These are phyloP conservation scores for Sylvilagus bachmani DNA, from an alignment of 2,113 vertebrate species.

Conservation along the genomic window DNA sequence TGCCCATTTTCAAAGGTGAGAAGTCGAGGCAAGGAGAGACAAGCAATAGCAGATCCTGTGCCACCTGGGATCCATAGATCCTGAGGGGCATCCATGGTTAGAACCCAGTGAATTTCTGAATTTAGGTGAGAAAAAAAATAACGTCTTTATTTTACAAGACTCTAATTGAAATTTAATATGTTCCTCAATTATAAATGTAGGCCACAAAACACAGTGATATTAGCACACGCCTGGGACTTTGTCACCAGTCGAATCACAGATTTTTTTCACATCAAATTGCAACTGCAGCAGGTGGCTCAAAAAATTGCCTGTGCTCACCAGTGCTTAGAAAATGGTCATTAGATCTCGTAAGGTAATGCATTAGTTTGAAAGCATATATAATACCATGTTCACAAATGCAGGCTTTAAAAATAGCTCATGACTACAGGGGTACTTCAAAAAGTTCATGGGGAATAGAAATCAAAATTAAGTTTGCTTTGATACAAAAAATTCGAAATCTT, in stretches of 20 bases:
- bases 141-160: neutral
- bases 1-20: neutral
- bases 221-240: neutral
- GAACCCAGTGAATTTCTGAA: neutral
- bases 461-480: too few species aligned
- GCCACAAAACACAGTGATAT: neutral
- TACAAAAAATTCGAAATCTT: too few species aligned
- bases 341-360: neutral
- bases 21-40: neutral
- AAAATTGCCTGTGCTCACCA: neutral
- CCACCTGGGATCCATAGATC: neutral
- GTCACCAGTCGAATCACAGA: neutral
- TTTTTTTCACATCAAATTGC: neutral
- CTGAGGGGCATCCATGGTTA: neutral
- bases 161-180: neutral
- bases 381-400: neutral
- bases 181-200: neutral
- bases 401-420: conserved; percentile 3
- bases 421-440: neutral
- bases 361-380: neutral
- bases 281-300: neutral
- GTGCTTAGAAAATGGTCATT: neutral
- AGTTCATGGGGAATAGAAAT: too few species aligned
- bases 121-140: neutral
- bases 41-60: neutral